Base-by-base conservation (phyloP, 2,888 invertebrate genomes). In the Drosophila differens region DNA sequence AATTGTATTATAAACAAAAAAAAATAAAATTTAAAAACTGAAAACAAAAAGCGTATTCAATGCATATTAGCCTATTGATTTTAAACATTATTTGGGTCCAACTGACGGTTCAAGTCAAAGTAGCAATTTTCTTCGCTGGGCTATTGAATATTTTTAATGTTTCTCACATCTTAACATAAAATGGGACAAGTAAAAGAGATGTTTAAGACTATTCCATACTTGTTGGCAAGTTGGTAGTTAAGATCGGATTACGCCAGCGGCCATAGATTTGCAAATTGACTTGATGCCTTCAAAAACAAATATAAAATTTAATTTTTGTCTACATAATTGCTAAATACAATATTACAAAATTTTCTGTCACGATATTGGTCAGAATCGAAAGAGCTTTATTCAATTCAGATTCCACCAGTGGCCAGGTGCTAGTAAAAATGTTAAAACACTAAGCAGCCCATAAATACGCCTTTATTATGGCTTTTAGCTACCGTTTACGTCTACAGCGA, bases 381-480 rank as follows among this genome's bases (percentile, higher is more conserved):
- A 1, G 9, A 25, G 4, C 47, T 16, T 25, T 25, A 25, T 61
- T 69, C n/a, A 66, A 39, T 63, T 52, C 37, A 52, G 62, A 54
- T 41, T 54, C 44, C 41, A 55, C 33, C 33, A 32, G 37, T 3
- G 44, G 61, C 44, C 58, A 52, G 63, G 30, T 70, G 65, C 65
- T 53, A 59, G 58, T 62, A 54, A 66, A 66, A 76, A 70, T 70
- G 60, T 58, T 62, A 39, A 68, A 76, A 68, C 69, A 85, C 55
- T 70, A 71, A 79, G 70, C 83, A 76, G 69, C 64, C 58, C 85
- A 83, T 85, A 87, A 87, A 89, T 76, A 87, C 67, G 72, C 68
- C 72, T 84, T 87, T 82, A 84, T 89, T 84, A 74, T 66, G 82
- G 88, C 82, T 87, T 90, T 85, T 73, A 79, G 89, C 85, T 85